Evolutionary conservation across 2,113 vertebrate genomes (phyloP), one percentile per base, ranked within the genome.

Genomic region (Microcebus lehilahytsara): DNA sequence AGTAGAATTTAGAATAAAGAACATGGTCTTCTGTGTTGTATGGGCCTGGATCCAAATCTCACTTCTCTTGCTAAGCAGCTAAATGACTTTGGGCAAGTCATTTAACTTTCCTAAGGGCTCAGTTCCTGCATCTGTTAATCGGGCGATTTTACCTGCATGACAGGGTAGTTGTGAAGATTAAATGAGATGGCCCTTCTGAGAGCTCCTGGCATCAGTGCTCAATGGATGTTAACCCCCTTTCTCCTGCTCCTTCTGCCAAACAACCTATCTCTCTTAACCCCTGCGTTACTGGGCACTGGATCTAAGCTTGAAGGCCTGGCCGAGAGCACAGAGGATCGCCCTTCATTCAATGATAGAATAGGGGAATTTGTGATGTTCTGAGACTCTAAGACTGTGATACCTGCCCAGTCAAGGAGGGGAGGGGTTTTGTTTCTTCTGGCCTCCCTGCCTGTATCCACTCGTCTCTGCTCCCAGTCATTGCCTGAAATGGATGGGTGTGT

Each of bases 1-100:
- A 27, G 72, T 64, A 51, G n/a, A 74, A 60, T 84, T 86, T 67
- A 79, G 67, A 64, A 89, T 46, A 69, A 67, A 92, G 27, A 53
- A 60, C 34, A 42, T 3, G 5, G 51, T 83, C 20, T 62, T 74
- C 42, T 64, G 34, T 62, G 80, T 90, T 22, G 49, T 49, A 30
- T 11, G n/a, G 60, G 34, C 72, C 16, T 83, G 40, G 2, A 16
- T 58, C n/a, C 37, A 77, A 64, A 80, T 69, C 66, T 96, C 51
- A 46, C 72, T 69, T 64, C 42, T 9, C 30, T 32, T 53, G 20
- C 5, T 32, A 85, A 79, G 51, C 34, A 64, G 81, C 78, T 91
- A 58, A 66, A 51, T 85, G 94, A 66, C 37, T 74, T 79, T 19
- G 84, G 37, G 6, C 16, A 69, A 64, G 42, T 40, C 49, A 19